A percentile compares a stretch with the other conserved stretches of the same genome.
These are phyloP conservation scores for Camponotus fellah DNA, from an alignment of 2,888 invertebrate genomes.

Conservation along the genomic window DNA sequence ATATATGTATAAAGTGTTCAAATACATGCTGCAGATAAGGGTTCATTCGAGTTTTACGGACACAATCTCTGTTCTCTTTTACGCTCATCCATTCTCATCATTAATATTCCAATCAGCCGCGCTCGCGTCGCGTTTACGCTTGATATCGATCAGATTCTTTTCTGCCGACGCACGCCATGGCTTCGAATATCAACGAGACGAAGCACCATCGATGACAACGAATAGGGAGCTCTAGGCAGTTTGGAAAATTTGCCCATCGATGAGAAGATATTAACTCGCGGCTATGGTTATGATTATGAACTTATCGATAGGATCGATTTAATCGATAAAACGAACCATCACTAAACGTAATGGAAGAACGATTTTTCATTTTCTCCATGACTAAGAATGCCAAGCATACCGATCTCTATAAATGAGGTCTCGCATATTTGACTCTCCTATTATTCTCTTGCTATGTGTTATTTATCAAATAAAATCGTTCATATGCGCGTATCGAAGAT, in stretches of 20 bases:
- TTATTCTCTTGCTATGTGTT: background rate
- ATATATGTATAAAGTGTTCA: background rate
- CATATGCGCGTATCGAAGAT: background rate
- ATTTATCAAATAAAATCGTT: slow-evolving; percentile 9
- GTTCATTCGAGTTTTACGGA: slow-evolving; percentile 1
- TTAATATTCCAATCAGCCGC: slow-evolving; percentile 71
- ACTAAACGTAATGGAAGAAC: background rate
- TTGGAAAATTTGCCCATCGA: slow-evolving; percentile 25
- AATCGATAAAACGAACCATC: slow-evolving; percentile 25
- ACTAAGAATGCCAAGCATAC: slow-evolving; percentile 11
- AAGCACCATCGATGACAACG: slow-evolving; percentile 14
- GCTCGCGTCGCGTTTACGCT: slow-evolving; percentile 54
- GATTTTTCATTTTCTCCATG: slow-evolving; percentile 5
- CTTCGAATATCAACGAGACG: slow-evolving; percentile 67
- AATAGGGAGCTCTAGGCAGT: slow-evolving; percentile 7
- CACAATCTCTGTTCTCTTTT: slow-evolving; percentile 37
- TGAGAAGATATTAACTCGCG: slow-evolving; percentile 26
- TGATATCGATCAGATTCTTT: slow-evolving; percentile 70
- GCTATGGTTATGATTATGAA: background rate
- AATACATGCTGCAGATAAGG: background rate
- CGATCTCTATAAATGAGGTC: slow-evolving; percentile 9
- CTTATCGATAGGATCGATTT: slow-evolving; percentile 44
- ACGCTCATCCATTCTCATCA: slow-evolving; percentile 24
- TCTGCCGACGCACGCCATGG: slow-evolving; percentile 21
- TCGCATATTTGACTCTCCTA: background rate